Percentiles rank a stretch among this genome's conserved stretches.
phyloP scores from a whole-genome alignment of 2,113 vertebrate genomes.

The Petrocephalus zakoni region DNA sequence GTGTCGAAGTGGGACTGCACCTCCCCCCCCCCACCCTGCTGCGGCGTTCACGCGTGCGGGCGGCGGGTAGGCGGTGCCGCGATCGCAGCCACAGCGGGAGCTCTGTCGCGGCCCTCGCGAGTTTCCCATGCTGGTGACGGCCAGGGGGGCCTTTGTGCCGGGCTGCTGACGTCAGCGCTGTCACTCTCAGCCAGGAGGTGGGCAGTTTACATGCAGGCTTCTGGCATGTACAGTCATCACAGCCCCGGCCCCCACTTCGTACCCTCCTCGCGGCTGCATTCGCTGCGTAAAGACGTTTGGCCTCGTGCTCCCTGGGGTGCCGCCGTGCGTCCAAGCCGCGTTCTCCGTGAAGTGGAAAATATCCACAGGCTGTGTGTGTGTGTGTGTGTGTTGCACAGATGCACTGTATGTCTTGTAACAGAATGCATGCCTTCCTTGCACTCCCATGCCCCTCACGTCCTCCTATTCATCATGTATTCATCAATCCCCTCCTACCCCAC shows the following conservation, averaged over 20 bases:
- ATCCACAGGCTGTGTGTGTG: not conserved
- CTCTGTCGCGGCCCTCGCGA: not conserved
- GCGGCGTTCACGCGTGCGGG: not conserved
- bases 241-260: not conserved
- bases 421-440: not conserved
- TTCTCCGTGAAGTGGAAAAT: not conserved
- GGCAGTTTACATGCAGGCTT: not conserved
- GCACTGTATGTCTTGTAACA: not conserved
- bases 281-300: not conserved
- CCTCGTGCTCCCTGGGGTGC: not conserved
- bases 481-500: not conserved
- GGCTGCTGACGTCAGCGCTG: constrained; percentile 13
- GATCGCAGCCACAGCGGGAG: not conserved
- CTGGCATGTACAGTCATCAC: not conserved
- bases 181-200: not conserved
- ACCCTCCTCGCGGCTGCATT: not conserved
- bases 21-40: not conserved
- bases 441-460: not conserved
- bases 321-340: not conserved
- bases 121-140: not conserved
- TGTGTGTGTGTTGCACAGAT: not conserved
- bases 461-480: not conserved
- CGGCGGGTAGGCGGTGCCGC: not conserved
- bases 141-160: not conserved
- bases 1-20: not conserved